A percentile compares a stretch with the other conserved stretches of the same genome.
Conservation (phyloP, 2,888 invertebrate genomes). For the Stramonita haemastoma region DNA sequence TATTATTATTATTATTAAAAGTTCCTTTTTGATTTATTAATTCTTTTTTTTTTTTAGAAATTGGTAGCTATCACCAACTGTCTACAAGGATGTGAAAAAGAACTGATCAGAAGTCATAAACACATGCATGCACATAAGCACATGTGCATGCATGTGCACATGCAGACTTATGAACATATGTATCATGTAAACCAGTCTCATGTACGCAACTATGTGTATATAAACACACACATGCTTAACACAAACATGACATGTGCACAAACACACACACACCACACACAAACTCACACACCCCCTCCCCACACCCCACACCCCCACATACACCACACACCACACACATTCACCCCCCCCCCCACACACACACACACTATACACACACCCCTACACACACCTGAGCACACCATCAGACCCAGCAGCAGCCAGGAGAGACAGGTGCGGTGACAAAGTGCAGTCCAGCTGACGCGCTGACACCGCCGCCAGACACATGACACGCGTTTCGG, state of each 20-base stretch:
- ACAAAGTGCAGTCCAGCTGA: slow-evolving; percentile 42
- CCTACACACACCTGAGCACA: slow-evolving; percentile 58
- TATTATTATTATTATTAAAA: too few relatives aligned
- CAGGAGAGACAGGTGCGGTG: slow-evolving; percentile 54
- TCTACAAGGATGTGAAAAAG: neutral
- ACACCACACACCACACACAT: too few relatives aligned
- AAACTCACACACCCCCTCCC: too few relatives aligned
- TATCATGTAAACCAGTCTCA: neutral
- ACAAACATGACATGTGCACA: too few relatives aligned
- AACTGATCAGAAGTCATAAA: neutral
- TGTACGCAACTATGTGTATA: neutral
- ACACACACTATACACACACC: slow-evolving; percentile 2
- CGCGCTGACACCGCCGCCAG: slow-evolving; percentile 50
- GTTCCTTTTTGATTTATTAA: too few relatives aligned
- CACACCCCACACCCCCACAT: too few relatives aligned
- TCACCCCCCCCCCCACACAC: too few relatives aligned
- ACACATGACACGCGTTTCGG: slow-evolving; percentile 68
- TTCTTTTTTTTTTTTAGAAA: too few relatives aligned
- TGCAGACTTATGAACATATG: neutral
- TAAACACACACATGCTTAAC: too few relatives aligned
- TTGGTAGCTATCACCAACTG: too few relatives aligned
- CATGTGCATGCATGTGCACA: neutral
- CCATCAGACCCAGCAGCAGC: slow-evolving; percentile 71
- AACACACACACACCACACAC: too few relatives aligned
- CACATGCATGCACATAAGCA: neutral